Evolutionary conservation across 1,140 invertebrate species (phyloP), one percentile per base, ranked within the genome.

Genomic region (Pseudachorutes palmiensis): DNA sequence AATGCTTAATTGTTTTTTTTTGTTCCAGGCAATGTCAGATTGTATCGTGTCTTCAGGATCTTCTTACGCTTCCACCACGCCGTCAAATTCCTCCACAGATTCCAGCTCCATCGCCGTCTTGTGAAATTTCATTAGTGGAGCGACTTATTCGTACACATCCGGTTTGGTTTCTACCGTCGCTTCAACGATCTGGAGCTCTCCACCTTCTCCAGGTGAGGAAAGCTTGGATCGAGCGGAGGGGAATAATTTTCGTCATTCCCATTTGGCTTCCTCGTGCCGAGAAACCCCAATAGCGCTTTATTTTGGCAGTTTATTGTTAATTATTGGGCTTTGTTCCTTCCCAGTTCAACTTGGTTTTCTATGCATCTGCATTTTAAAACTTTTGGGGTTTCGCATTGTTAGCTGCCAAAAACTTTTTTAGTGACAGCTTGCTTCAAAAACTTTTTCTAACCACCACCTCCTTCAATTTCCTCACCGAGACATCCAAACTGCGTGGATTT

Each of bases 91-190:
- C 16, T 66, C 70, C 29, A 68, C 55, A 33, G 65, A 59, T 59
- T 71, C 70, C 3, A 65, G 61, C 19, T 64, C 70, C 36, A 19
- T 71, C 70, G 1, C 70, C 82, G 61, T 82, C 87, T 59, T 91
- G 88, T 78, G 88, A 89, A 78, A 89, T 94, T 74, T 87, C 87
- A 19, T 79, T 92, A 60, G 80, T 92, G 73, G 93, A 97, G 78
- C 82, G 92, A 49, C 84, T 97, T 64, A 88, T 93, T 72, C 84
- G 91, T 59, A 92, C 90, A 31, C 91, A 95, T 81, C 90, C 92
- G 22, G 91, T 97, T 71, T 97, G 94, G 94, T 96, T 93, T 78
- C 82, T 97, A 36, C 89, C 92, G 0, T 90, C 91, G n/a, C 90
- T 96, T 26, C 91, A 94, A 75, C 83, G 94, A 61, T 89, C 90